These are phyloP conservation scores for Heliangelus exortis DNA, from an alignment of 2,797 vertebrate genomes.

Conservation along the genomic window DNA sequence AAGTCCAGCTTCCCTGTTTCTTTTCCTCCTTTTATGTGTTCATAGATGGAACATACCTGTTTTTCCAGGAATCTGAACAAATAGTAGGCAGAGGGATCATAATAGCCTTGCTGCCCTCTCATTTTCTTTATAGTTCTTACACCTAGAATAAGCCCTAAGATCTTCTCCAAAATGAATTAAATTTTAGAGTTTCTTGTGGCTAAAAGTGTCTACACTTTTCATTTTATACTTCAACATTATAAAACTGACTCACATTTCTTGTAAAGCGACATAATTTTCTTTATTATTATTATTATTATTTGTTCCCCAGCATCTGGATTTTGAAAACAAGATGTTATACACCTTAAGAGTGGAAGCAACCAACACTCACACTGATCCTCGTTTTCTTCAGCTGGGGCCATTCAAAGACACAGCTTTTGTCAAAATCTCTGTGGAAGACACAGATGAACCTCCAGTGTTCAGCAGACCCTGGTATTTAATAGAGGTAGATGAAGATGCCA, in stretches of 20 bases:
- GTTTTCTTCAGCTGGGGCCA: constrained; percentile 89
- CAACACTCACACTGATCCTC: constrained; percentile 89
- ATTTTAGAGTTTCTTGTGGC: not conserved
- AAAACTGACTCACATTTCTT: not conserved
- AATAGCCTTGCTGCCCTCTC: not conserved
- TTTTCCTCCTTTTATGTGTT: not conserved
- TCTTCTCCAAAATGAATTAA: not conserved
- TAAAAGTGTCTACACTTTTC: too few relatives aligned
- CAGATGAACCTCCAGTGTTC: constrained; percentile 93
- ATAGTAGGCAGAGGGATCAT: not conserved
- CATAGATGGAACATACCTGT: not conserved
- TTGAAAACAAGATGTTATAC: constrained; percentile 90
- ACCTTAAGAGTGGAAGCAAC: constrained; percentile 91
- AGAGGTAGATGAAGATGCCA: constrained; percentile 93
- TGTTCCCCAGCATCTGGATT: constrained; percentile 89
- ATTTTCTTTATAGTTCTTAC: not conserved
- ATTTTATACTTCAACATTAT: not conserved
- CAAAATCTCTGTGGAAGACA: constrained; percentile 90
- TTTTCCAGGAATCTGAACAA: not conserved
- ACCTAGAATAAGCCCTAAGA: not conserved
- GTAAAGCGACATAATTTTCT: not conserved
- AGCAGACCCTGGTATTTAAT: constrained; percentile 89
- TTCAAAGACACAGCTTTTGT: constrained; percentile 93
- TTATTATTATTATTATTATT: constrained; percentile 35
- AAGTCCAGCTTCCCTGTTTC: not conserved